phyloP scores from a whole-genome alignment of 2,113 vertebrate genomes.

The Brienomyrus longianalis region DNA sequence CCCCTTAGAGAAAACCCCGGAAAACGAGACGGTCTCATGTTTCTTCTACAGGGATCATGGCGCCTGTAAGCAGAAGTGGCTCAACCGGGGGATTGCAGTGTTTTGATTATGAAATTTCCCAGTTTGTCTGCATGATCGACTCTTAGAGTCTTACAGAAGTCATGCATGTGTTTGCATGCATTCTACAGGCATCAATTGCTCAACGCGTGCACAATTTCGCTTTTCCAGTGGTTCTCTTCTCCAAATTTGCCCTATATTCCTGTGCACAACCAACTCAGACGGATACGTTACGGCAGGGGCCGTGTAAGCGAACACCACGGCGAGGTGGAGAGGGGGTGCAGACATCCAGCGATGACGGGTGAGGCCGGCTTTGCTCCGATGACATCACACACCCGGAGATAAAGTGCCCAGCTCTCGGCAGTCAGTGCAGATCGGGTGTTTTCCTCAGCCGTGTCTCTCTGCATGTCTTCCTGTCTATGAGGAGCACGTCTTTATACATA shows the following conservation, averaged over 20 bases:
- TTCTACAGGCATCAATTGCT: not conserved
- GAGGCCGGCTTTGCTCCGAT: not conserved
- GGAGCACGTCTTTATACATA: not conserved
- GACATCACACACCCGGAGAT: not conserved
- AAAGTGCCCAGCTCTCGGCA: not conserved
- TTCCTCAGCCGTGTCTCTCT: not conserved
- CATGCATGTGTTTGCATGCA: not conserved
- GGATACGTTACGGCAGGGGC: not conserved
- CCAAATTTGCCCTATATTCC: not conserved
- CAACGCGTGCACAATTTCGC: not conserved
- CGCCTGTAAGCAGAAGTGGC: not conserved
- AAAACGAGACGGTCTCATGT: not conserved
- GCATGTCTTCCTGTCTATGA: not conserved
- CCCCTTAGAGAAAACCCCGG: not conserved
- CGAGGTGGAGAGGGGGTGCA: not conserved
- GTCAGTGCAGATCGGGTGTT: not conserved
- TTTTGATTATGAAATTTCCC: not conserved
- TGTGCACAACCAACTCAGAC: not conserved
- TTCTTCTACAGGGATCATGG: not conserved
- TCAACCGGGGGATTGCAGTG: not conserved
- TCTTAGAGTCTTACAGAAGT: not conserved
- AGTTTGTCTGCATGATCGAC: not conserved
- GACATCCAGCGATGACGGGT: not conserved
- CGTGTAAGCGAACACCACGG: not conserved
- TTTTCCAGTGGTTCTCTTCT: not conserved